Evolutionary conservation across 2,113 vertebrate genomes (phyloP).

Genomic region (Esox niger): DNA sequence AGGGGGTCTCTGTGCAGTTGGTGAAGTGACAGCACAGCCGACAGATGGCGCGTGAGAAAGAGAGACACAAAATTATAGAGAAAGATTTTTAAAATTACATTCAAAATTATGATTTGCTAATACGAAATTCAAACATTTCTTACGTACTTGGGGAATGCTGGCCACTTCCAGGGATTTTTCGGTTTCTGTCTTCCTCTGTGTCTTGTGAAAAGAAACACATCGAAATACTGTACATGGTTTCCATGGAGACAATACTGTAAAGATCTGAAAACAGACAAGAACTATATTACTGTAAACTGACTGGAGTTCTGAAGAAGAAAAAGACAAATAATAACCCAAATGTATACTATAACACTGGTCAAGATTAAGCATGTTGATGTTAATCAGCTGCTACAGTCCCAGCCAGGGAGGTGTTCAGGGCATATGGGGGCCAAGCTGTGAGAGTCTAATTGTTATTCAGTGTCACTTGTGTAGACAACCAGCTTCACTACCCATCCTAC

Average conservation of each 20-base stretch:
- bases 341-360: no score
- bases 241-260: not conserved
- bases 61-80: conserved; percentile 25
- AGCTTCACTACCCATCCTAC: not conserved
- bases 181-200: not conserved
- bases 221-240: not conserved
- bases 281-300: no score
- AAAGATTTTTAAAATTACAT: not conserved
- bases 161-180: not conserved
- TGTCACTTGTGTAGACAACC: no score
- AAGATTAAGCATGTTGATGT: no score
- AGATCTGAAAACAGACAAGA: not conserved
- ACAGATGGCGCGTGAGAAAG: conserved; percentile 73
- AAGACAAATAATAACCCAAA: no score
- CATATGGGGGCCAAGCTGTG: no score
- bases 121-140: not conserved
- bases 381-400: no score
- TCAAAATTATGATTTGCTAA: not conserved
- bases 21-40: conserved; percentile 57
- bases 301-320: no score
- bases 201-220: not conserved
- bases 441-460: no score
- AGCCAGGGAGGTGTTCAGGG: no score
- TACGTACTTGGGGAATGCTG: not conserved
- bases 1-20: conserved; percentile 71